phyloP scores from a whole-genome alignment of 2,113 vertebrate genomes.

The Vombatus ursinus region DNA sequence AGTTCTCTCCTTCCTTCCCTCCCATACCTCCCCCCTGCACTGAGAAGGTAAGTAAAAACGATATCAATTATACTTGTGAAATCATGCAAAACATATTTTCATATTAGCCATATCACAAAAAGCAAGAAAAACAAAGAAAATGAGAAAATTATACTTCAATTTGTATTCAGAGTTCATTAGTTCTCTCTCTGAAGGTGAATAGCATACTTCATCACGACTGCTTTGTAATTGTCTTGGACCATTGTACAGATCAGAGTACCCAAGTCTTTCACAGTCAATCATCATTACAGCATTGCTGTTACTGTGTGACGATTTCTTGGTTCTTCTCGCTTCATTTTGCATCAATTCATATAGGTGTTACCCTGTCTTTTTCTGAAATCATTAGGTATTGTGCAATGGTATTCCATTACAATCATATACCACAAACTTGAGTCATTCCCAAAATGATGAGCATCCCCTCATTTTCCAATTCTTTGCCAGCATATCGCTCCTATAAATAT shows the following conservation, averaged over 20 bases:
- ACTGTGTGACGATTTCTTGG: background rate
- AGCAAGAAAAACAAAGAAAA: background rate
- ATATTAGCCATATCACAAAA: background rate
- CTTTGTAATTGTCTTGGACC: background rate
- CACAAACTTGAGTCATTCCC: background rate
- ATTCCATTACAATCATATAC: background rate
- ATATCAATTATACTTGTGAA: background rate
- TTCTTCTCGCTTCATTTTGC: background rate
- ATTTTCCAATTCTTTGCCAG: background rate
- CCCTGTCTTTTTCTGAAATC: background rate
- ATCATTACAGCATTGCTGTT: background rate
- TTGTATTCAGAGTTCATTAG: background rate
- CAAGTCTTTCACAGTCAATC: background rate
- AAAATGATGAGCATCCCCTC: background rate
- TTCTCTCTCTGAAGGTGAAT: background rate
- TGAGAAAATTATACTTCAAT: background rate
- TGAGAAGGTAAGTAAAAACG: background rate
- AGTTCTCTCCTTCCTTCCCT: background rate
- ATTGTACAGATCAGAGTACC: background rate
- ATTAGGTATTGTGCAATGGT: background rate
- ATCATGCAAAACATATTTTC: background rate
- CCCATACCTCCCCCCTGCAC: background rate
- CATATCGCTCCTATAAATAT: background rate
- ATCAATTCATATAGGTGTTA: background rate
- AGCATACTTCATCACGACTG: background rate